Evolutionary conservation across 2,797 vertebrate species (phyloP).

Genomic region (Rousettus madagascariensis): DNA sequence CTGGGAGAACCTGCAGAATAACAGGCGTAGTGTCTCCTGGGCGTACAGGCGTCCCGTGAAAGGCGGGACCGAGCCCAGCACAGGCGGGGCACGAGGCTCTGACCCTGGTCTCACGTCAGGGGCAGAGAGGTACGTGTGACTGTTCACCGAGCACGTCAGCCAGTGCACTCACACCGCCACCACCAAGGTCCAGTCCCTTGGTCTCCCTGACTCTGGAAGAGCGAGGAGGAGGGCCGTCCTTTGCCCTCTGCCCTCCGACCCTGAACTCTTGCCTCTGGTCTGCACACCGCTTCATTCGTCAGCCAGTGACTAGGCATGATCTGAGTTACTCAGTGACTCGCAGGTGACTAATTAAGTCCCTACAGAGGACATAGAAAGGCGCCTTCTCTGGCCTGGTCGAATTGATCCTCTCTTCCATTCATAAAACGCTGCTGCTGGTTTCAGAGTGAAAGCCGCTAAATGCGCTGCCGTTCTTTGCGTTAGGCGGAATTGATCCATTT

Average conservation of each 20-base stretch:
- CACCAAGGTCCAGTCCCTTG: not conserved
- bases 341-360: conserved; percentile 41
- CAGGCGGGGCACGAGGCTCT: too few species aligned
- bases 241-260: conserved; percentile 68
- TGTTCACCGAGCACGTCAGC: too few species aligned
- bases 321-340: conserved; percentile 80
- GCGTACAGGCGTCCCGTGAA: not conserved
- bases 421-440: conserved; percentile 40
- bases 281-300: conserved; percentile 62
- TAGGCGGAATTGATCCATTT: not conserved
- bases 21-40: not conserved
- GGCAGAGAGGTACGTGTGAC: too few species aligned
- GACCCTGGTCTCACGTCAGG: too few species aligned
- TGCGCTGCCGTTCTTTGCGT: not conserved
- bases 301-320: conserved; percentile 59
- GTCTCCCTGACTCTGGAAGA: conserved; percentile 4
- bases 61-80: not conserved
- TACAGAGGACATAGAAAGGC: conserved; percentile 33
- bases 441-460: not conserved
- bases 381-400: not conserved
- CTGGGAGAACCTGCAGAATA: not conserved
- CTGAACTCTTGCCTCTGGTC: conserved; percentile 68
- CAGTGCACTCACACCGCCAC: not conserved
- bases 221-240: not conserved
- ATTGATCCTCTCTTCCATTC: conserved; percentile 62